These are phyloP conservation scores for Dicentrarchus labrax DNA, from an alignment of 2,113 vertebrate genomes.

Conservation along the genomic window DNA sequence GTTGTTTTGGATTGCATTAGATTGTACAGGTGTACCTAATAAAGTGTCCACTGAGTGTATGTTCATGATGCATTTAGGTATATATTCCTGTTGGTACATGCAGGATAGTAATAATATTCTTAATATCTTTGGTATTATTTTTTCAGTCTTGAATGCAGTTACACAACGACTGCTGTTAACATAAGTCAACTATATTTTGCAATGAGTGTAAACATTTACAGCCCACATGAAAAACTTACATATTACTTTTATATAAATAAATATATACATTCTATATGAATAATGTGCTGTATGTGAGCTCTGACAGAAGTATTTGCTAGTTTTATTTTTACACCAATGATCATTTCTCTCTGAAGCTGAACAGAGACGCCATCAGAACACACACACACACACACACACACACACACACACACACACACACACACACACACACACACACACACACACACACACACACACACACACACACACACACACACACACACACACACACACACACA, in stretches of 20 bases:
- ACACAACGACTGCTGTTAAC: neutral
- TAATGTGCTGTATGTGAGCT: no score
- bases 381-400: conserved; percentile 18
- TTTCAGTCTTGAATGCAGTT: neutral
- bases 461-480: conserved; percentile 25
- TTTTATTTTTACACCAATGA: neutral
- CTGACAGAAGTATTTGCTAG: no score
- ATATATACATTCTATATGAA: no score
- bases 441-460: conserved; percentile 29
- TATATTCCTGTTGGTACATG: no score
- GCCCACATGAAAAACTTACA: no score
- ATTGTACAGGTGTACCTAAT: neutral
- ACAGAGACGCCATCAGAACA: neutral
- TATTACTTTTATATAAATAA: no score
- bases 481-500: conserved; percentile 35
- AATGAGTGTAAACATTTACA: no score
- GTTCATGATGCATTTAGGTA: no score
- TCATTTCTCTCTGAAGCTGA: neutral
- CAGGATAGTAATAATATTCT: no score
- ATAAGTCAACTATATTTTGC: neutral
- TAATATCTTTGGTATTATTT: no score
- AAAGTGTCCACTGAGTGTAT: neutral
- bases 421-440: conserved; percentile 19
- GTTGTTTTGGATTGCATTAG: neutral
- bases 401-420: conserved; percentile 29